Percentiles rank a stretch among this genome's conserved stretches.
Conservation (phyloP, 2,797 vertebrate species). For the Aplochiton taeniatus region DNA sequence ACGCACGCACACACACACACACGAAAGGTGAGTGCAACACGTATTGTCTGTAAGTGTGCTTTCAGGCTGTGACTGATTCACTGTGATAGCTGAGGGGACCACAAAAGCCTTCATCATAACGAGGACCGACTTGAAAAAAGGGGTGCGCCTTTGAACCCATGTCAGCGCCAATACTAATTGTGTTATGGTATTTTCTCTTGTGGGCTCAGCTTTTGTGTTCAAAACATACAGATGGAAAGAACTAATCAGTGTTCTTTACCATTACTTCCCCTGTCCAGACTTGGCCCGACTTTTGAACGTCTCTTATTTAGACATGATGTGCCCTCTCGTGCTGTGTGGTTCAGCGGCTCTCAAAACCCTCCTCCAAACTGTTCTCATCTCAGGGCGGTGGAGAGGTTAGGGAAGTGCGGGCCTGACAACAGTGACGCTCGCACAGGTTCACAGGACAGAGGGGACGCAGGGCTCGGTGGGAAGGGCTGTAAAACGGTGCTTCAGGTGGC, state of each 20-base stretch:
- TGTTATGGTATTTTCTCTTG: conserved; percentile 24
- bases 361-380: too few species aligned
- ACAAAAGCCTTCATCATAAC: conserved; percentile 42
- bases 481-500: conserved; percentile 52
- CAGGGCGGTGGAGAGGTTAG: too few species aligned
- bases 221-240: not conserved
- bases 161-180: conserved; percentile 25
- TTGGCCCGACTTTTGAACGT: conserved; percentile 36
- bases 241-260: conserved; percentile 20
- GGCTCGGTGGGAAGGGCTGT: conserved; percentile 49
- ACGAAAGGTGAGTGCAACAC: conserved; percentile 13
- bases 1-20: conserved; percentile 10
- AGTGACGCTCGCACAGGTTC: too few species aligned
- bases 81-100: conserved; percentile 36
- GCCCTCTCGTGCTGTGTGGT: too few species aligned
- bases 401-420: too few species aligned
- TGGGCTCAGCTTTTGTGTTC: conserved; percentile 12
- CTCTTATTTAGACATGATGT: conserved; percentile 37
- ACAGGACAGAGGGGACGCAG: conserved; percentile 21
- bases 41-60: conserved; percentile 29
- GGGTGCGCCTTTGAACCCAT: conserved; percentile 33
- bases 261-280: conserved; percentile 38
- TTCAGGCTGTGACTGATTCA: conserved; percentile 44
- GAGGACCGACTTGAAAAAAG: conserved; percentile 10
- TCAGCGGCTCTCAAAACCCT: too few species aligned